Evolutionary conservation across 2,888 invertebrate genomes (phyloP).

Genomic region (Erannis defoliaria): DNA sequence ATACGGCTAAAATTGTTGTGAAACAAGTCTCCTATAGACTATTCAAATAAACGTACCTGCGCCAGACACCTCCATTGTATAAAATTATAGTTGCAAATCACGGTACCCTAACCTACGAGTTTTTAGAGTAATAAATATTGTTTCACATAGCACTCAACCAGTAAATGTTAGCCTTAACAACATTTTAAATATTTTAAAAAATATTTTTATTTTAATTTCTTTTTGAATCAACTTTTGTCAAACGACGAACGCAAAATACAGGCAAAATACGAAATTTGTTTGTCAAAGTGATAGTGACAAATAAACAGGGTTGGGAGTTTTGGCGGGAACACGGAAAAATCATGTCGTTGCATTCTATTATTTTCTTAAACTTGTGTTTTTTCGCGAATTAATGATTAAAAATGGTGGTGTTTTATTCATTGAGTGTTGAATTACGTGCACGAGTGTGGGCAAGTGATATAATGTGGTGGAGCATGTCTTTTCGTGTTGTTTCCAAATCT

Average conservation of each 20-base stretch:
- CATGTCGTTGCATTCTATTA: too few relatives aligned
- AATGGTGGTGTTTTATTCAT: too few relatives aligned
- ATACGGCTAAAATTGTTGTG: constrained; percentile 33
- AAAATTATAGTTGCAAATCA: constrained; percentile 41
- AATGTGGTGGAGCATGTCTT: too few relatives aligned
- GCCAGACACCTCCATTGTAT: constrained; percentile 77
- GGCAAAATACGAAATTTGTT: neutral
- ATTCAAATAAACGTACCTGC: constrained; percentile 61
- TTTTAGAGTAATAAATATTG: constrained; percentile 2
- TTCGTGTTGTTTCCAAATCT: too few relatives aligned
- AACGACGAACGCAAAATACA: constrained; percentile 7
- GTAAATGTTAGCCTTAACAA: neutral
- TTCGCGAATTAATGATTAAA: too few relatives aligned
- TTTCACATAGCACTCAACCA: constrained; percentile 9
- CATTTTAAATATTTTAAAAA: constrained; percentile 5
- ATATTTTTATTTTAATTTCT: constrained; percentile 10
- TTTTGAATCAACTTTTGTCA: constrained; percentile 16
- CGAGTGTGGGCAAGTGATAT: too few relatives aligned
- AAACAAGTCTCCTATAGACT: constrained; percentile 21
- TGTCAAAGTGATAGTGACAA: neutral
- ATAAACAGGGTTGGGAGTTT: neutral
- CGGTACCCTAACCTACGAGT: constrained; percentile 42
- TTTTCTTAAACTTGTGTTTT: too few relatives aligned
- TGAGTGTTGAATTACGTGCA: too few relatives aligned
- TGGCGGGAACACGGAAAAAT: too few relatives aligned